Evolutionary conservation across 2,113 vertebrate genomes (phyloP), one percentile per base, ranked within the genome.

Genomic region (Leptobrachium leishanense): DNA sequence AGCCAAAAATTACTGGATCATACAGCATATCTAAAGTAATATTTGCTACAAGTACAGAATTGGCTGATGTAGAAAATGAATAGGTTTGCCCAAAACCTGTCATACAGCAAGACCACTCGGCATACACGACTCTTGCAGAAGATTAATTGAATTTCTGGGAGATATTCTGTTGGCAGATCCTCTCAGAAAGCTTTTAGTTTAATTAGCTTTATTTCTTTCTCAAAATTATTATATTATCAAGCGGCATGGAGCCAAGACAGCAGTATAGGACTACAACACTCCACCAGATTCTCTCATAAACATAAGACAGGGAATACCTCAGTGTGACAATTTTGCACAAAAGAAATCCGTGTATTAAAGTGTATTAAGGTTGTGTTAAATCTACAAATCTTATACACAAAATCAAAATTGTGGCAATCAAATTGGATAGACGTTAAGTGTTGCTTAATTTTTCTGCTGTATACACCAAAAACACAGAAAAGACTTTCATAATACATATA

Each of bases 121-220:
- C 44, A 12, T 50, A 42, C 62, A 70, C 71, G 20, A 11, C 72
- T 55, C 44, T 74, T 50, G 40, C 71, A 62, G 43, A 63, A 80
- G 12, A 71, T 74, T 74, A 70, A 74, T 74, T 74, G 63, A 62
- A 74, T 74, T 80, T 80, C 78, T 80, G 64, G 71, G 63, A 74
- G 72, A 80, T 64, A 46, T 67, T 68, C 42, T 80, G 71, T 42
- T 80, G 78, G 78, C 78, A 80, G 78, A 68, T 46, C 64, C 50
- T 68, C 15, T 43, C n/a, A n/a, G 67, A 64, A 80, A 74, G 78
- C 78, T 80, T 80, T 80, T 80, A 80, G 78, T 80, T 80, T 80
- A 80, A 80, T 80, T 8, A 74, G 66, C n/a, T 80, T 80, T 44
- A 59, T 59, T 72, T 54, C 8, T 46, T n/a, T 41, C 40, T 74